Base-by-base conservation (phyloP, 2,113 vertebrate species). In the Tricholaema leucomelas region DNA sequence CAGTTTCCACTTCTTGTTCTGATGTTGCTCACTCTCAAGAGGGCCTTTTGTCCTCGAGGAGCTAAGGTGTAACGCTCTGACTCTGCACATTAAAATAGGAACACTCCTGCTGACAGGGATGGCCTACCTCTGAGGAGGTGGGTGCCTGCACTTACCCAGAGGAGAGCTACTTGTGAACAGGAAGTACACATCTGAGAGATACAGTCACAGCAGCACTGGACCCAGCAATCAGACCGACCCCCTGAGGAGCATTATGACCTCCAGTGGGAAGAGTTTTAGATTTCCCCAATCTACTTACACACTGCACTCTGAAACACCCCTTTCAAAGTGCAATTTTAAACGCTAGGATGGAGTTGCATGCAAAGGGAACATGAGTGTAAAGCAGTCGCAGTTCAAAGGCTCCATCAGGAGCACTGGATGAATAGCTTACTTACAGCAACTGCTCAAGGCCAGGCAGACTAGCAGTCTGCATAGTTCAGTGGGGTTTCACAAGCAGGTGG, bases 301-400 rank as follows among this genome's bases (percentile, higher is more conserved):
- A 33, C 13, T 72, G 27, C 50, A 14, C 36, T 74, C 69, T 24
- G 48, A 76, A 87, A 63, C 36, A 60, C 33, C 42, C 56, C 50
- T 92, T 48, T 91, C 48, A 83, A 89, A 88, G 71, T 38, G 56
- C 18, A 27, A 70, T 84, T 76, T 78, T 63, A 80, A 85, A 90
- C 81, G 64, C 36, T 15, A 75, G 55, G 1, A 0, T 56, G 52
- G 70, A n/a, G 46, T 82, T 75, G 81, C 71, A 66, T 28, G 74
- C 2, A 2, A 91, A 81, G 74, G 71, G 40, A 72, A 54, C 35
- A 1, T 5, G 60, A 81, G 65, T 33, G 35, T 54, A 50, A 91
- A 90, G 70, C 31, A 31, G 58, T 82, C 66, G 3, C n/a, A 74
- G 92, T 92, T 94, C 92, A 94, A 87, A 95, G 93, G 60, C 84